phyloP scores from a whole-genome alignment of 2,888 invertebrate genomes.

The Horisme vitalbata region DNA sequence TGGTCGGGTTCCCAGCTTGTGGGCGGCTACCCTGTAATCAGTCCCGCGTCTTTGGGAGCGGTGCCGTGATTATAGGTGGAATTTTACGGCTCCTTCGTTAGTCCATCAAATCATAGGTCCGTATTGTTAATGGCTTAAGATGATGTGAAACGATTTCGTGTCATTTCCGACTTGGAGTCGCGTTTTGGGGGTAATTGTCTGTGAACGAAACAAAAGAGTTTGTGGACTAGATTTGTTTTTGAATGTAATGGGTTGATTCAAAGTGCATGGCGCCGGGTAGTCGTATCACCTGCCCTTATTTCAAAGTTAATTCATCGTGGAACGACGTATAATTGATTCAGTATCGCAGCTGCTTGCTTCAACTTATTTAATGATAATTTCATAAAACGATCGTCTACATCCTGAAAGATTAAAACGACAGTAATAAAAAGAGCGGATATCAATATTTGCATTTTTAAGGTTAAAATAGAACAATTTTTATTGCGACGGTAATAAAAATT shows the following conservation, averaged over 20 bases:
- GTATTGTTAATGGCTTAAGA: constrained; percentile 57
- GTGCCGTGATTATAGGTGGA: constrained; percentile 71
- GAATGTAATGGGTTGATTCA: constrained; percentile 36
- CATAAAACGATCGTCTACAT: constrained; percentile 14
- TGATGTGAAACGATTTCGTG: constrained; percentile 65
- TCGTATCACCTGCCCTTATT: constrained; percentile 44
- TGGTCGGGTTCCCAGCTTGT: constrained; percentile 55
- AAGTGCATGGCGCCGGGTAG: constrained; percentile 42
- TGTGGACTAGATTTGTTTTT: constrained; percentile 9
- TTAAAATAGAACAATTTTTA: constrained; percentile 1
- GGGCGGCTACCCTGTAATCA: constrained; percentile 80
- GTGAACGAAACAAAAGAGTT: constrained; percentile 45
- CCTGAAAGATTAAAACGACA: constrained; percentile 12
- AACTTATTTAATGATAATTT: constrained; percentile 15
- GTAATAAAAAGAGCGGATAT: no score
- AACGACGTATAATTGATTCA: constrained; percentile 44
- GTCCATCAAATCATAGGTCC: constrained; percentile 76
- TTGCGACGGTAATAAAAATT: background rate
- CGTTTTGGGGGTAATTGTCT: constrained; percentile 61
- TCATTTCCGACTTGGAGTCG: constrained; percentile 60
- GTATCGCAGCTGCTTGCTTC: constrained; percentile 38
- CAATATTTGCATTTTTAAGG: background rate
- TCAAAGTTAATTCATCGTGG: constrained; percentile 40
- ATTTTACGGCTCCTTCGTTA: constrained; percentile 77
- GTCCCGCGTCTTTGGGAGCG: constrained; percentile 55